A percentile compares a stretch with the other conserved stretches of the same genome.
These are phyloP conservation scores for Hydrotaea cyrtoneurina DNA, from an alignment of 2,888 invertebrate species.

Conservation along the genomic window DNA sequence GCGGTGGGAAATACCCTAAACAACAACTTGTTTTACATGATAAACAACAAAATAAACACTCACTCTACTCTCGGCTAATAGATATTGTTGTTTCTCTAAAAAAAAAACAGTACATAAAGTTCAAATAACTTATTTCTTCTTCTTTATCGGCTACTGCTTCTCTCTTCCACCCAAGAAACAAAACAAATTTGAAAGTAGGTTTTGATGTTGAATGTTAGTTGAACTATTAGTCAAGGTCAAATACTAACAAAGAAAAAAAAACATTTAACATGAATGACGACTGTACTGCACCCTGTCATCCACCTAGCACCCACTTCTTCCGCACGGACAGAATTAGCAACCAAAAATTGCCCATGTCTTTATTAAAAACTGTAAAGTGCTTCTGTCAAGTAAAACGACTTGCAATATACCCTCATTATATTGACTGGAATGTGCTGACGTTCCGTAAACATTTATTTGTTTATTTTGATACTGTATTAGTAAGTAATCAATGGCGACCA, in stretches of 20 bases:
- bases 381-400: not conserved
- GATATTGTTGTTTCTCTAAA: not conserved
- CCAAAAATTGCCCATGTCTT: not conserved
- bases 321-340: not conserved
- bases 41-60: not conserved
- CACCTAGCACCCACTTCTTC: not conserved
- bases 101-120: slow-evolving; percentile 4
- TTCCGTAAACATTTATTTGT: too few species aligned
- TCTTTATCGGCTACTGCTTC: not conserved
- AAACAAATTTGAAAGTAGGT: slow-evolving; percentile 59
- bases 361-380: not conserved
- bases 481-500: too few species aligned
- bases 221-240: slow-evolving; percentile 59
- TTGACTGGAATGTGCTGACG: too few species aligned
- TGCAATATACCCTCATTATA: not conserved
- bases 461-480: too few species aligned
- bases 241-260: slow-evolving; percentile 22
- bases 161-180: not conserved
- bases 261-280: slow-evolving; percentile 17
- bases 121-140: slow-evolving; percentile 49
- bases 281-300: not conserved
- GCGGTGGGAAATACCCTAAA: slow-evolving; percentile 29
- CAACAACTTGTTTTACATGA: slow-evolving; percentile 16
- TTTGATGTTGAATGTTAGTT: slow-evolving; percentile 45
- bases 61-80: not conserved